Percentiles rank a stretch among this genome's conserved stretches.
Conservation (phyloP, 2,888 invertebrate genomes). For the Acrobeloides nanus region DNA sequence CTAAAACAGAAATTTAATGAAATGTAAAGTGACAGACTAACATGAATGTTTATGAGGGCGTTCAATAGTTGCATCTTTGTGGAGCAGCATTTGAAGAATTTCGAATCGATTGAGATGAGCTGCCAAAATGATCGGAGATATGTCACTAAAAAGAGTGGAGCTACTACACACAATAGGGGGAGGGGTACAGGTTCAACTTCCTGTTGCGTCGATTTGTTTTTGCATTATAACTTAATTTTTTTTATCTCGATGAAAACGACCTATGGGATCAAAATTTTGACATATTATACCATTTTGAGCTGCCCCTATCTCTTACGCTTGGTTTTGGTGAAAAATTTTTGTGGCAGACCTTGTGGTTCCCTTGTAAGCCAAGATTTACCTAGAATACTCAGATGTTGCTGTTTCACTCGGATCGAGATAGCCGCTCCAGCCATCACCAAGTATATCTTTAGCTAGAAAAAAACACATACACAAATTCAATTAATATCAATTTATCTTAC, state of each 20-base stretch:
- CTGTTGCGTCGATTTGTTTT: too few relatives aligned
- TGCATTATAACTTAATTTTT: too few relatives aligned
- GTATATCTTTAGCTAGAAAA: constrained; percentile 58
- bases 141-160: constrained; percentile 37
- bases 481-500: not conserved
- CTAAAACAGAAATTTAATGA: constrained; percentile 46
- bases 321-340: too few relatives aligned
- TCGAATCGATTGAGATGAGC: constrained; percentile 59
- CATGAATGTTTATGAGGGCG: constrained; percentile 38
- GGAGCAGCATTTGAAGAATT: constrained; percentile 59
- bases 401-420: constrained; percentile 53
- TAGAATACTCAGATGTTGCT: constrained; percentile 60
- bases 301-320: too few relatives aligned
- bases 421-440: constrained; percentile 60
- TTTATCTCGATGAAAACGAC: too few relatives aligned
- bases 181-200: constrained; percentile 40
- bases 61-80: constrained; percentile 50
- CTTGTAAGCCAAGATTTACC: too few relatives aligned
- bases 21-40: constrained; percentile 1
- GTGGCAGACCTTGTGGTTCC: too few relatives aligned
- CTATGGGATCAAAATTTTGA: too few relatives aligned
- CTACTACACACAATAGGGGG: too few relatives aligned
- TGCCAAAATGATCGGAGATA: constrained; percentile 47
- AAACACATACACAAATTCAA: not conserved
- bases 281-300: too few relatives aligned